Conservation (phyloP, 2,888 invertebrate species). For the Eupelmus urozonus region DNA sequence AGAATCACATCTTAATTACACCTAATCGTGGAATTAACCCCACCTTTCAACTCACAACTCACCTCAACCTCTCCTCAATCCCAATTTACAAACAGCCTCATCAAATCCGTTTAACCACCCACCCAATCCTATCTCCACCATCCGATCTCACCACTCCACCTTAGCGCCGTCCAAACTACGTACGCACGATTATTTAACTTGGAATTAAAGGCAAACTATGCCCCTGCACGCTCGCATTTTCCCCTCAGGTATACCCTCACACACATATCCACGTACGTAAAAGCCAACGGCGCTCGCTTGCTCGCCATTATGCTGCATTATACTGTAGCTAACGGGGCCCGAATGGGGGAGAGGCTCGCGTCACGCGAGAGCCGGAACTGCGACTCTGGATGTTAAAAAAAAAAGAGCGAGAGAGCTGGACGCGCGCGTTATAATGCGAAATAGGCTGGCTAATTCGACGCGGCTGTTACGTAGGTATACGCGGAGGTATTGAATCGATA, state of each 20-base stretch:
- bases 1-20: too few species aligned
- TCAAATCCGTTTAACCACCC: too few species aligned
- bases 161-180: too few species aligned
- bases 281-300: slow-evolving; percentile 66
- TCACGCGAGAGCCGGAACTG: slow-evolving; percentile 69
- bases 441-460: not conserved
- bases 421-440: not conserved
- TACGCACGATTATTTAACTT: slow-evolving; percentile 66
- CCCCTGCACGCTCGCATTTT: slow-evolving; percentile 62
- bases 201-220: slow-evolving; percentile 67
- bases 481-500: slow-evolving; percentile 54
- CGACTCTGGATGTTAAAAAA: not conserved
- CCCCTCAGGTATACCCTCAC: too few species aligned
- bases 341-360: not conserved
- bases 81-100: too few species aligned
- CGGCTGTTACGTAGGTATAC: not conserved
- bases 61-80: too few species aligned
- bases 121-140: too few species aligned
- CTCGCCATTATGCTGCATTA: too few species aligned
- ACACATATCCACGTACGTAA: slow-evolving; percentile 64
- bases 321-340: too few species aligned
- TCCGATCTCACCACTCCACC: too few species aligned
- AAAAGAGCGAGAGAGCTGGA: not conserved
- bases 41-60: too few species aligned
- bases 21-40: too few species aligned